These are phyloP conservation scores for Eleutherodactylus coqui DNA, from an alignment of 2,797 vertebrate genomes.

Conservation along the genomic window DNA sequence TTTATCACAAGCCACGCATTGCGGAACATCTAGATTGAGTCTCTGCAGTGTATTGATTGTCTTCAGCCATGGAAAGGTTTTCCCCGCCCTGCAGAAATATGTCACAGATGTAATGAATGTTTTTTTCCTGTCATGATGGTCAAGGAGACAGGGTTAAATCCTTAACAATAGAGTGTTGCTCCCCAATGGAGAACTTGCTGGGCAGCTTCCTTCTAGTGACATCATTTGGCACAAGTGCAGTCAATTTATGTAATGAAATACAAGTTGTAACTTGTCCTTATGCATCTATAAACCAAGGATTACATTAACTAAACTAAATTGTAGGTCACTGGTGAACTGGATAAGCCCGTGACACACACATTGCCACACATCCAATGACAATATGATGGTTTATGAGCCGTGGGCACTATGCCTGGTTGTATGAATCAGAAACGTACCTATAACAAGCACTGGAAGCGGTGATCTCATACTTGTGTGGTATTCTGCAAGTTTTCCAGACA, in stretches of 20 bases:
- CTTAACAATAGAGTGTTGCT: conserved; percentile 1
- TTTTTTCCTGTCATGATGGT: neutral
- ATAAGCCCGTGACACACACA: neutral
- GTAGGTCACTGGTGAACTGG: neutral
- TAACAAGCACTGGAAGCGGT: conserved; percentile 46
- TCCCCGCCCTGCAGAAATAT: neutral
- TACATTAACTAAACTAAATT: neutral
- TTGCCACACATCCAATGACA: neutral
- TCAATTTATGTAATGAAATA: neutral
- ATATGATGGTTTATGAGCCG: too few species aligned
- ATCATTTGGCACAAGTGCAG: neutral
- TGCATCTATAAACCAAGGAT: neutral
- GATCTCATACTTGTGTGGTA: neutral
- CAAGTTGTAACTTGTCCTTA: conserved; percentile 18
- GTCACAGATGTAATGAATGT: neutral
- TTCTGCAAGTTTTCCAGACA: conserved; percentile 23
- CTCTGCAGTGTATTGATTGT: neutral
- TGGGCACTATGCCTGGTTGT: neutral
- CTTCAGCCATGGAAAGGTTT: neutral
- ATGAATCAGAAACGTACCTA: conserved; percentile 39
- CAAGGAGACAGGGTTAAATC: neutral
- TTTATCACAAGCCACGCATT: neutral
- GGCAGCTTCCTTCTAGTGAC: neutral
- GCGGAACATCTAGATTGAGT: neutral
- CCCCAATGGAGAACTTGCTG: neutral